Evolutionary conservation across 1,140 invertebrate genomes (phyloP).

Genomic region (Neuroterus valhalla): DNA sequence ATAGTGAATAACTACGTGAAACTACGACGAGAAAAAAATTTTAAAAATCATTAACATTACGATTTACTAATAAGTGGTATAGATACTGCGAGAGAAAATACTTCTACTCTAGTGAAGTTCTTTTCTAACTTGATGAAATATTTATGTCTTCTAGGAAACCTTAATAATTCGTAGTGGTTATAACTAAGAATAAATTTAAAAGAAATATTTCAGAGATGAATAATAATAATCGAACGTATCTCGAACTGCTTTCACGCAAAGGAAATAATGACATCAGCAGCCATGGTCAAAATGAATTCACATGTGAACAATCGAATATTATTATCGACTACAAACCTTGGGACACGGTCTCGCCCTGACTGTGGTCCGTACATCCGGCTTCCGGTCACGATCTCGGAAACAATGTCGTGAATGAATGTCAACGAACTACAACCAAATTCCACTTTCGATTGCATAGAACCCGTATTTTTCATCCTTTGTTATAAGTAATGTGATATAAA

Average conservation of each 20-base stretch:
- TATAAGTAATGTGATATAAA: no score
- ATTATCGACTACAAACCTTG: constrained; percentile 33
- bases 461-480: neutral
- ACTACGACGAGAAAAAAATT: neutral
- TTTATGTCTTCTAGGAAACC: neutral
- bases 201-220: neutral
- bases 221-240: neutral
- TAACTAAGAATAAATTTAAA: neutral
- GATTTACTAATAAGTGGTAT: neutral
- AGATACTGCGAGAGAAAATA: neutral
- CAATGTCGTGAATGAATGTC: constrained; percentile 53
- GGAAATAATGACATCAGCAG: neutral
- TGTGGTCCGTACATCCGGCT: constrained; percentile 54
- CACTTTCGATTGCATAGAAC: constrained; percentile 35
- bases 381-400: constrained; percentile 48
- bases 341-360: constrained; percentile 49
- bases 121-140: neutral
- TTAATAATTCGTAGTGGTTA: no score
- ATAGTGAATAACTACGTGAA: no score
- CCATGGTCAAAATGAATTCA: constrained; percentile 6
- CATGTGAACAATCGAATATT: neutral
- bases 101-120: constrained; percentile 9
- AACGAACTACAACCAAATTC: constrained; percentile 54
- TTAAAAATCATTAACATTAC: neutral
- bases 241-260: neutral